Conservation (phyloP, 2,888 invertebrate genomes). For the Euphydryas editha region DNA sequence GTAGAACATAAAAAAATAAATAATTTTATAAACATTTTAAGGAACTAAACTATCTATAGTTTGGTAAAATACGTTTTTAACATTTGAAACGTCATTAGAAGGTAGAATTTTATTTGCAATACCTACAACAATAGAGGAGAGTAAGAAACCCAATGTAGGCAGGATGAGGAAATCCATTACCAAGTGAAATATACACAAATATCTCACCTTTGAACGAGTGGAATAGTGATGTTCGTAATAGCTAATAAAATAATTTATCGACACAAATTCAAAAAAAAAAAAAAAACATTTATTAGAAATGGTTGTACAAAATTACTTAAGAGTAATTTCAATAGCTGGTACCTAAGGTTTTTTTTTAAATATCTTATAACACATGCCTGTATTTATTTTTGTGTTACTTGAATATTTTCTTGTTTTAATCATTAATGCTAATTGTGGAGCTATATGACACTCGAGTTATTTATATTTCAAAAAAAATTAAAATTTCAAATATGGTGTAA, state of each 20-base stretch:
- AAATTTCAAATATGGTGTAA: too few relatives aligned
- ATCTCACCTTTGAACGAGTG: constrained; percentile 40
- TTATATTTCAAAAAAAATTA: too few relatives aligned
- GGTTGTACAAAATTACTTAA: not conserved
- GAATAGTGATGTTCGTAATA: constrained; percentile 36
- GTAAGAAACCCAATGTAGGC: constrained; percentile 44
- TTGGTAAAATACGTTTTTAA: constrained; percentile 17
- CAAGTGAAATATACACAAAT: constrained; percentile 44
- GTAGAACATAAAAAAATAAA: too few relatives aligned
- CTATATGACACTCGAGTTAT: too few relatives aligned
- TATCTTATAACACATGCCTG: too few relatives aligned
- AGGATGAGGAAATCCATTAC: constrained; percentile 69
- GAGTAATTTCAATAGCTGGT: too few relatives aligned
- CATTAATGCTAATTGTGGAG: too few relatives aligned
- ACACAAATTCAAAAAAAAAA: constrained; percentile 29
- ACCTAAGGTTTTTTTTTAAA: too few relatives aligned
- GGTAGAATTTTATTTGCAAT: constrained; percentile 30
- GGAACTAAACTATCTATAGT: not conserved
- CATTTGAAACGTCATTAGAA: constrained; percentile 9
- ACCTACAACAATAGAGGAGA: constrained; percentile 54
- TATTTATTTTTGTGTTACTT: too few relatives aligned
- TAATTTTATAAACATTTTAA: not conserved
- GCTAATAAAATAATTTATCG: constrained; percentile 22
- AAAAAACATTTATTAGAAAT: not conserved
- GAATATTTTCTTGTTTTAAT: too few relatives aligned